These are phyloP conservation scores for Ophonus ardosiacus DNA, from an alignment of 2,888 invertebrate genomes.

Conservation along the genomic window DNA sequence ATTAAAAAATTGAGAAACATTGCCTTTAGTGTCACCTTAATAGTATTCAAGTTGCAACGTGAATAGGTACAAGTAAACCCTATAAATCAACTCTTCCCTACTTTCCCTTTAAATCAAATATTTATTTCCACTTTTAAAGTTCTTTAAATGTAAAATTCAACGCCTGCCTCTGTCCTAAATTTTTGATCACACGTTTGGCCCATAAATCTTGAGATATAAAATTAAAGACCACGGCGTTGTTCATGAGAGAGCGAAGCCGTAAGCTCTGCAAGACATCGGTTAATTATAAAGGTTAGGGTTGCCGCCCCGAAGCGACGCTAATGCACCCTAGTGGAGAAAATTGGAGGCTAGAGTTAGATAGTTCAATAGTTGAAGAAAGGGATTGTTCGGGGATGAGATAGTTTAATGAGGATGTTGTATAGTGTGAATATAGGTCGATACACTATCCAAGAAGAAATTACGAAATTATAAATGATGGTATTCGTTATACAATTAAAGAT, in stretches of 20 bases:
- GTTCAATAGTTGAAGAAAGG: not conserved
- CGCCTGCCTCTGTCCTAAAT: not conserved
- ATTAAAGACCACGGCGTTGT: conserved; percentile 12
- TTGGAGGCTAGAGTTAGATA: not conserved
- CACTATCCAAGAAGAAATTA: no score
- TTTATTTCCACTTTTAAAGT: not conserved
- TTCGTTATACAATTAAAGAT: no score
- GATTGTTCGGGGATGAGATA: not conserved
- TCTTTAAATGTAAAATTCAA: not conserved
- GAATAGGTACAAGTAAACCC: no score
- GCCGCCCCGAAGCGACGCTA: not conserved
- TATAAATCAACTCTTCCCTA: not conserved
- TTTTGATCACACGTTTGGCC: conserved; percentile 12
- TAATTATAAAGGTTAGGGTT: conserved; percentile 14
- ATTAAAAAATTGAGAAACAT: no score
- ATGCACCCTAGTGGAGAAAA: not conserved
- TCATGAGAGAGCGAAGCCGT: not conserved
- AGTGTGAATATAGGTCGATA: no score
- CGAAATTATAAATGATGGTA: no score
- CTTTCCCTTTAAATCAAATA: not conserved
- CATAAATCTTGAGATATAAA: conserved; percentile 20
- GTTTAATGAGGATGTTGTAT: not conserved
- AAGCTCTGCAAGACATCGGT: not conserved
- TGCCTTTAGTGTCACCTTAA: no score
- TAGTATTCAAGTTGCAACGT: no score